A percentile compares a stretch with the other conserved stretches of the same genome.
phyloP scores from a whole-genome alignment of 2,797 vertebrate genomes.

The Pangasius mekongensis region DNA sequence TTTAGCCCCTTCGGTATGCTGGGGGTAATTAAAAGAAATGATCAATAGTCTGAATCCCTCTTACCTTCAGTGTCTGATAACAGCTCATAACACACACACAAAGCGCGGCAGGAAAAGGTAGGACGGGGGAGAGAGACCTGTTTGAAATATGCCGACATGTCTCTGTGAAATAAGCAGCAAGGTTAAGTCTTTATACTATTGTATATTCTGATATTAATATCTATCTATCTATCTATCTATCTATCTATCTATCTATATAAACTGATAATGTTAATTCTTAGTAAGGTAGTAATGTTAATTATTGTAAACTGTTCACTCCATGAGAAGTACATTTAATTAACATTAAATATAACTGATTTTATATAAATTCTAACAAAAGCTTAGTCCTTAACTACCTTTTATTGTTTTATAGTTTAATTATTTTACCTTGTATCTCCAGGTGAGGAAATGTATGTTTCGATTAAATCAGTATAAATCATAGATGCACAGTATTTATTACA shows the following conservation, averaged over 20 bases:
- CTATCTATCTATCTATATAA: neutral
- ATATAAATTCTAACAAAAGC: neutral
- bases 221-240: neutral
- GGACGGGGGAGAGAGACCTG: neutral
- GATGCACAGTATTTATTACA: neutral
- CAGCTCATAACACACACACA: constrained; percentile 58
- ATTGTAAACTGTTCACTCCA: neutral
- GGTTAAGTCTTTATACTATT: neutral
- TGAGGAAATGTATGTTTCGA: neutral
- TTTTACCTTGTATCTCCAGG: neutral
- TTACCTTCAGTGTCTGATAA: constrained; percentile 76
- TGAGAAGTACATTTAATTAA: neutral
- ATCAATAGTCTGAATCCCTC: constrained; percentile 75
- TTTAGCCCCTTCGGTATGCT: constrained; percentile 81
- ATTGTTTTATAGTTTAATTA: neutral
- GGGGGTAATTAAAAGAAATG: constrained; percentile 86
- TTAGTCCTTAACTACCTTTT: neutral
- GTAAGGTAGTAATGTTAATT: neutral
- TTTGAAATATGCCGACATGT: neutral
- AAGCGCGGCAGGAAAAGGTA: neutral
- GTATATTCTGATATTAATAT: too few relatives aligned
- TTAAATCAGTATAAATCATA: neutral
- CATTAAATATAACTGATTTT: too few relatives aligned
- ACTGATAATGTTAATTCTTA: neutral
- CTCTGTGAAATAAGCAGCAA: neutral